Percentiles rank a stretch among this genome's conserved stretches.
phyloP scores from a whole-genome alignment of 53 echinoderm and acorn worm species.

The Luidia sarsii region DNA sequence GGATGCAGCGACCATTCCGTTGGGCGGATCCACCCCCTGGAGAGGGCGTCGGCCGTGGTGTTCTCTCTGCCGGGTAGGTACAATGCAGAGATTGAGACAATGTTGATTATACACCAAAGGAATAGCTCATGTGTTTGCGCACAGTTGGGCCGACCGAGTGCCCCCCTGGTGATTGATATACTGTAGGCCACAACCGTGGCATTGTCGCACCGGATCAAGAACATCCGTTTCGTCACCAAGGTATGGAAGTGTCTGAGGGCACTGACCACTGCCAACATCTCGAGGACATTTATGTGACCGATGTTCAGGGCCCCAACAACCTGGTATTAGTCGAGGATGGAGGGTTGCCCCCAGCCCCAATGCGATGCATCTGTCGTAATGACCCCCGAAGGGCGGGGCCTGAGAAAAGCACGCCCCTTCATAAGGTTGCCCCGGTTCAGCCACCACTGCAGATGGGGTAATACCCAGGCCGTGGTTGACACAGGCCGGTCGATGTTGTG shows the following conservation, averaged over 20 bases:
- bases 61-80: constrained; percentile 44
- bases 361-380: constrained; percentile 18
- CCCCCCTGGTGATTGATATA: constrained; percentile 33
- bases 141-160: no score
- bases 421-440: background rate
- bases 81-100: constrained; percentile 4
- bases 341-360: constrained; percentile 10
- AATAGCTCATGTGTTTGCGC: constrained; percentile 19
- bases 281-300: constrained; percentile 14
- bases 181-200: constrained; percentile 55
- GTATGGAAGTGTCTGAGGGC: background rate
- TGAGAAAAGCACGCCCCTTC: background rate
- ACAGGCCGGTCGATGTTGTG: background rate
- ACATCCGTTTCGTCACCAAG: background rate
- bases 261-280: constrained; percentile 10
- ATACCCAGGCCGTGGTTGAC: background rate
- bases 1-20: constrained; percentile 25
- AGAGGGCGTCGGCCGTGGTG: constrained; percentile 49
- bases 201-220: constrained; percentile 35
- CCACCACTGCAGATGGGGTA: constrained; percentile 33
- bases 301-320: background rate
- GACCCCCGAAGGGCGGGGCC: background rate
- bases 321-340: background rate
- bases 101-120: constrained; percentile 24
- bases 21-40: background rate